Conservation (phyloP, 2,113 vertebrate species). For the Chloebia gouldiae region DNA sequence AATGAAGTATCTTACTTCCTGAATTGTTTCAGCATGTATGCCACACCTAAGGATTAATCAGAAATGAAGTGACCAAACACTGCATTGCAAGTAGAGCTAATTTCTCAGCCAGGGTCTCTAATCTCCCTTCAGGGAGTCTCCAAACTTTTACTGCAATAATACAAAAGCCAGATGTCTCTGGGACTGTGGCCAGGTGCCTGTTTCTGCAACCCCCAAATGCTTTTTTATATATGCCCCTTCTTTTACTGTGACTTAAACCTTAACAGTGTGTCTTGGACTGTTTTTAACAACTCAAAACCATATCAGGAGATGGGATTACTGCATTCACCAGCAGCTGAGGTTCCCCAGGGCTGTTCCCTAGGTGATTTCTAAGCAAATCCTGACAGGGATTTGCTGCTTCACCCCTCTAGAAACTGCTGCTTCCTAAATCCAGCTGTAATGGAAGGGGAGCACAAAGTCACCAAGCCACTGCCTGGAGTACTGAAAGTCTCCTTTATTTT, state of each 20-base stretch:
- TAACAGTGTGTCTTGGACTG: background rate
- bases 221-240: background rate
- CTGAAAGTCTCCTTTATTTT: background rate
- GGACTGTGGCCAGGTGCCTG: accelerated
- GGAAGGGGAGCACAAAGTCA: background rate
- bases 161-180: background rate
- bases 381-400: background rate
- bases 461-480: background rate
- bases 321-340: accelerated
- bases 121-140: background rate
- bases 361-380: background rate
- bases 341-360: background rate
- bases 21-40: background rate
- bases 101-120: background rate
- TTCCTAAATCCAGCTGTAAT: background rate
- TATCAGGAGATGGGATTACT: accelerated
- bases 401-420: accelerated
- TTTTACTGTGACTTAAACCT: background rate
- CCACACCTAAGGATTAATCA: background rate
- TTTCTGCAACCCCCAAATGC: background rate
- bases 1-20: background rate
- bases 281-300: background rate
- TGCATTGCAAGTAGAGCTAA: background rate
- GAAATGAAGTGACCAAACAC: background rate
- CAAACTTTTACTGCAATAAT: background rate